These are phyloP conservation scores for Dinomys branickii DNA, from an alignment of 2,113 vertebrate species.

Conservation along the genomic window DNA sequence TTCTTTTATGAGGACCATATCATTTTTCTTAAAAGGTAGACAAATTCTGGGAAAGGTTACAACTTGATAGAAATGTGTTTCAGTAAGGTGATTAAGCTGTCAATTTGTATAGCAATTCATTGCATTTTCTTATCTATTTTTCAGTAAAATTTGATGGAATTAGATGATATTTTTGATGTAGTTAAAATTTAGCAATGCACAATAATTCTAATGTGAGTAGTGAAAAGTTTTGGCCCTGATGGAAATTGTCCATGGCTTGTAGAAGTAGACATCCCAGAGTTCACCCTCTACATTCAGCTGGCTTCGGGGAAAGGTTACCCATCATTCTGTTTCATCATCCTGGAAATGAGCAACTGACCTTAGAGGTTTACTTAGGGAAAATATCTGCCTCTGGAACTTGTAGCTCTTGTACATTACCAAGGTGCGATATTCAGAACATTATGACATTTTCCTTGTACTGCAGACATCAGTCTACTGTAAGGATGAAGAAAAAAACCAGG, in stretches of 20 bases:
- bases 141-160: neutral
- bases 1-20: neutral
- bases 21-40: neutral
- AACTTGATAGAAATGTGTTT: neutral
- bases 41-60: neutral
- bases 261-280: neutral
- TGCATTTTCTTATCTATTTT: neutral
- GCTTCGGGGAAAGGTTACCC: neutral
- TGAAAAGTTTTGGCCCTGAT: neutral
- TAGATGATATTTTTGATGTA: neutral
- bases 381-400: neutral
- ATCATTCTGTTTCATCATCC: neutral
- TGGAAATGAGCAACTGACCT: neutral
- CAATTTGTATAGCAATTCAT: neutral
- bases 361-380: neutral
- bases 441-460: neutral
- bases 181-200: neutral
- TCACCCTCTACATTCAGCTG: neutral
- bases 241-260: neutral
- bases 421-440: neutral
- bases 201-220: neutral
- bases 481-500: neutral
- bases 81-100: neutral
- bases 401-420: neutral
- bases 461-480: neutral